Percentiles rank a stretch among this genome's conserved stretches.
Conservation (phyloP, 2,888 invertebrate genomes). For the Stenolophus ochropezus region DNA sequence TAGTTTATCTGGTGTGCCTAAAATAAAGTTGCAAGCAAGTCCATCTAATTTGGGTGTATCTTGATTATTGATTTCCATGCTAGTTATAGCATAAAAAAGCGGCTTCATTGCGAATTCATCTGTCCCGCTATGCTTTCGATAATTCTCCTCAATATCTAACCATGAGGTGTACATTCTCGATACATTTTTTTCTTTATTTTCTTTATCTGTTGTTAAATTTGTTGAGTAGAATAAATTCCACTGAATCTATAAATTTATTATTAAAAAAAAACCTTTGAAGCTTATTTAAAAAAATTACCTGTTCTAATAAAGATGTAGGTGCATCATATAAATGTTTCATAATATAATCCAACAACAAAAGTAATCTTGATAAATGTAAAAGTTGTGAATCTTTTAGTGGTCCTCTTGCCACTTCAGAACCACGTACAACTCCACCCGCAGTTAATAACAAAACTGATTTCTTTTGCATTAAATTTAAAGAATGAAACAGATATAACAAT, state of each 20-base stretch:
- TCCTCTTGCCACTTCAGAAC: constrained; percentile 79
- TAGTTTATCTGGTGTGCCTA: constrained; percentile 93
- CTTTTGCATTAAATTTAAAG: constrained; percentile 96
- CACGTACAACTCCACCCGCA: constrained; percentile 83
- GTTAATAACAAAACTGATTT: constrained; percentile 92
- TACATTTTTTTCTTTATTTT: constrained; percentile 76
- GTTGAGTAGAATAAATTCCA: constrained; percentile 86
- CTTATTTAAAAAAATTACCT: constrained; percentile 75
- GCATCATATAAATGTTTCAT: constrained; percentile 97
- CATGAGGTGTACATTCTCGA: constrained; percentile 82
- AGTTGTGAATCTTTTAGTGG: constrained; percentile 82
- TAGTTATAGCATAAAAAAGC: constrained; percentile 92
- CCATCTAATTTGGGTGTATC: constrained; percentile 95
- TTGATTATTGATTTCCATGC: constrained; percentile 82
- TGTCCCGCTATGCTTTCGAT: constrained; percentile 78
- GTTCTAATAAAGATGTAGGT: constrained; percentile 88
- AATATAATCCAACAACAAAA: constrained; percentile 93
- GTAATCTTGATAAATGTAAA: constrained; percentile 86
- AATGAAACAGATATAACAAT: constrained; percentile 94
- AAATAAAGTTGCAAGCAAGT: constrained; percentile 93
- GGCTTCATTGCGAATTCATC: constrained; percentile 87
- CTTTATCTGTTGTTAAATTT: constrained; percentile 77
- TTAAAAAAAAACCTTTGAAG: constrained; percentile 59
- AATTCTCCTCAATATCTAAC: constrained; percentile 86
- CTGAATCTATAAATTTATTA: constrained; percentile 76